A percentile compares a stretch with the other conserved stretches of the same genome.
phyloP scores from a whole-genome alignment of 2,113 vertebrate species.

The Ictidomys tridecemlineatus region DNA sequence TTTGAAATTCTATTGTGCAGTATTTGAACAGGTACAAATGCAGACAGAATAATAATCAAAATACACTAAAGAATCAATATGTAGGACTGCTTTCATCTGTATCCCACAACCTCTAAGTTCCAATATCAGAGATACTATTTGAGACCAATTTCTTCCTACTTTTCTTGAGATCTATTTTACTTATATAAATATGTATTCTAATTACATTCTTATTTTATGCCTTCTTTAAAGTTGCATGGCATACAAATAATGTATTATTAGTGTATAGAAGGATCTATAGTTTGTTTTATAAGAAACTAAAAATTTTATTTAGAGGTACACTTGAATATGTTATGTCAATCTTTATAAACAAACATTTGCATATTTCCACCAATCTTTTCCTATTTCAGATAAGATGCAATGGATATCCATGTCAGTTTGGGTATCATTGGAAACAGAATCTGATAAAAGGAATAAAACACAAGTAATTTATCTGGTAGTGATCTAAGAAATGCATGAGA shows the following conservation, averaged over 20 bases:
- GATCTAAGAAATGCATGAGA: not conserved
- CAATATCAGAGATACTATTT: not conserved
- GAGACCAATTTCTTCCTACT: not conserved
- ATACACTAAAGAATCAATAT: not conserved
- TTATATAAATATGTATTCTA: not conserved
- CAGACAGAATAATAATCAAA: not conserved
- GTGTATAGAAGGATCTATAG: not conserved
- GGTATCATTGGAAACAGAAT: not conserved
- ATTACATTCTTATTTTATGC: not conserved
- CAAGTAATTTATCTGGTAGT: conserved; percentile 7
- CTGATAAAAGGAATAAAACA: not conserved
- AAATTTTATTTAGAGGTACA: not conserved
- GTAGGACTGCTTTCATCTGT: not conserved
- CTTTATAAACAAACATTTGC: not conserved
- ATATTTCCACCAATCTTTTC: not conserved
- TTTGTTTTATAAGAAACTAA: not conserved
- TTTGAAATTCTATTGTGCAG: not conserved
- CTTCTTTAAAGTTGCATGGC: not conserved
- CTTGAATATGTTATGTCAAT: not conserved
- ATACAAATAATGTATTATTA: not conserved
- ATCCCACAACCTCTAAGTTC: not conserved
- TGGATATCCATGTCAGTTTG: not conserved
- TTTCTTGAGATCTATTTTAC: not conserved
- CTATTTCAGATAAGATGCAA: not conserved
- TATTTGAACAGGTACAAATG: not conserved